phyloP scores from a whole-genome alignment of 2,797 vertebrate species.

The Lacerta bilineata region DNA sequence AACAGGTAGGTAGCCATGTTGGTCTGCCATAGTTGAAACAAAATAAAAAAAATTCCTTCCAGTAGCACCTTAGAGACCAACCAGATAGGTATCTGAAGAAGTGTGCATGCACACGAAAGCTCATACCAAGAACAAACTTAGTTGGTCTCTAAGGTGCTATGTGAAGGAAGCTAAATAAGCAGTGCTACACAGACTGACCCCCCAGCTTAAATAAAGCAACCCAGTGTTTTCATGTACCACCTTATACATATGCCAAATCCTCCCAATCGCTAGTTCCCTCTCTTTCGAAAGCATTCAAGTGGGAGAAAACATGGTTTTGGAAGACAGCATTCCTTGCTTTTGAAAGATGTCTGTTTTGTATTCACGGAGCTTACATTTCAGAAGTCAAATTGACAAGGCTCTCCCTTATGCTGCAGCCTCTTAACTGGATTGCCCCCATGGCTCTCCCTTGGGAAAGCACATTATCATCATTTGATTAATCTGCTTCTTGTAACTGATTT shows the following conservation, averaged over 20 bases:
- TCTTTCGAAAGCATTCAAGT: neutral
- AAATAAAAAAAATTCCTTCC: too few species aligned
- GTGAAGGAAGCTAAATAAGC: neutral
- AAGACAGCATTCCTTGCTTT: slow-evolving; percentile 18
- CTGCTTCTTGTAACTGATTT: slow-evolving; percentile 42
- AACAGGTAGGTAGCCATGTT: neutral
- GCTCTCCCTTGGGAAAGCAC: neutral
- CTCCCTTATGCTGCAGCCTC: slow-evolving; percentile 17
- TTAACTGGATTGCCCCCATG: slow-evolving; percentile 18
- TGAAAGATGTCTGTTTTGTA: slow-evolving; percentile 33
- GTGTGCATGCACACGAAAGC: too few species aligned
- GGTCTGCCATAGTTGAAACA: too few species aligned
- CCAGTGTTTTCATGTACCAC: too few species aligned
- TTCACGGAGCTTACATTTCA: slow-evolving; percentile 15
- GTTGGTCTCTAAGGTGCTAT: too few species aligned
- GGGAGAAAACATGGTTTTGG: slow-evolving; percentile 8
- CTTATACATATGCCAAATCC: neutral
- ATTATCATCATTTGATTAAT: slow-evolving; percentile 46
- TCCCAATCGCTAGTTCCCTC: neutral
- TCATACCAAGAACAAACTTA: too few species aligned
- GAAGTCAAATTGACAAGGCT: slow-evolving; percentile 27
- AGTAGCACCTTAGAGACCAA: too few species aligned
- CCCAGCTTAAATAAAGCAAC: neutral
- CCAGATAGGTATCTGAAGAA: too few species aligned
- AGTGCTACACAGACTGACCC: neutral